Conservation (phyloP, 1,140 invertebrate species). For the Ditylenchus dipsaci region DNA sequence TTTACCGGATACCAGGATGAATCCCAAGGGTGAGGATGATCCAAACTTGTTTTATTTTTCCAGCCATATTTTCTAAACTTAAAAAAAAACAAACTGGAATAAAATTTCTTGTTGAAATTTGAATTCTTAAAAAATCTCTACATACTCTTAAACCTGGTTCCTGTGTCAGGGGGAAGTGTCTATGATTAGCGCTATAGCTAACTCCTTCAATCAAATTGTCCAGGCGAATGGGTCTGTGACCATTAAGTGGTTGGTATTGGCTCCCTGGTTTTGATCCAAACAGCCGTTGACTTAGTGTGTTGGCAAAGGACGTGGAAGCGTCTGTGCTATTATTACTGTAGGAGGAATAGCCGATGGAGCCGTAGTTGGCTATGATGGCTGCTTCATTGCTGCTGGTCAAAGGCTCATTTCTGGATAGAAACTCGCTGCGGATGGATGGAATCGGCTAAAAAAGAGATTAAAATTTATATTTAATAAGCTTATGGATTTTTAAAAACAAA, state of each 20-base stretch:
- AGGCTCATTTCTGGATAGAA: conserved; percentile 19
- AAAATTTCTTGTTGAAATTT: too few relatives aligned
- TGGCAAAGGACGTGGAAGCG: conserved; percentile 1
- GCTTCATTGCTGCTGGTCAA: conserved; percentile 24
- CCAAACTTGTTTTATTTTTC: too few relatives aligned
- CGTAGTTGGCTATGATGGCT: conserved; percentile 29
- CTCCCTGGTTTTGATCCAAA: not conserved
- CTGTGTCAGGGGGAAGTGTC: too few relatives aligned
- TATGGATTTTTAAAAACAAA: too few relatives aligned
- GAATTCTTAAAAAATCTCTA: too few relatives aligned
- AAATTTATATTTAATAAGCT: too few relatives aligned
- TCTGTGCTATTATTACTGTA: not conserved
- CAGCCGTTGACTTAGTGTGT: not conserved
- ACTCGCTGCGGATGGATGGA: conserved; percentile 12
- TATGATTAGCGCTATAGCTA: not conserved
- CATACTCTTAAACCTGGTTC: too few relatives aligned
- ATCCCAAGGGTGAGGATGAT: too few relatives aligned
- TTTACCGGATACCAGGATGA: too few relatives aligned
- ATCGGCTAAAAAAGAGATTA: conserved; percentile 9
- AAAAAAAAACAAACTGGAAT: too few relatives aligned
- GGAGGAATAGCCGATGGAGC: conserved; percentile 4
- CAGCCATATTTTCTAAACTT: too few relatives aligned
- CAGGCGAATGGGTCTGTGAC: not conserved
- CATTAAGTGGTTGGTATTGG: not conserved
- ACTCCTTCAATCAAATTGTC: not conserved